phyloP scores from a whole-genome alignment of 2,113 vertebrate genomes.

The Stigmatopora nigra region DNA sequence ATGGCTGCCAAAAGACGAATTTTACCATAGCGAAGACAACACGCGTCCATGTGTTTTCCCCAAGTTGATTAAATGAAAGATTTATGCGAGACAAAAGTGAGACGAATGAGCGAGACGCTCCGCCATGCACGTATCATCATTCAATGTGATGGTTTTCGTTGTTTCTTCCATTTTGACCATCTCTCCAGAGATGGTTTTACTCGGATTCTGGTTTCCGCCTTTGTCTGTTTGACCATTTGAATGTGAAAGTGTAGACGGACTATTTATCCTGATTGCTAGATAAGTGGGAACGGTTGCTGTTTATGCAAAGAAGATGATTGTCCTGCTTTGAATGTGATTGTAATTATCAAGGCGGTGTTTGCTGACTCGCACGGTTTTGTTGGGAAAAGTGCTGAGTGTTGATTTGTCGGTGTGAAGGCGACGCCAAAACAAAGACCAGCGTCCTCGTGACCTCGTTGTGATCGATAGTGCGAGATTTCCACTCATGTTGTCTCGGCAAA shows the following conservation, averaged over 20 bases:
- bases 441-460: slow-evolving; percentile 42
- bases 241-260: background rate
- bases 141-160: slow-evolving; percentile 15
- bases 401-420: slow-evolving; percentile 4
- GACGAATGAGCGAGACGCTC: slow-evolving; percentile 1
- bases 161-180: background rate
- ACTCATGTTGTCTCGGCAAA: too few species aligned
- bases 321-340: background rate
- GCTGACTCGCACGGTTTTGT: background rate
- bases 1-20: slow-evolving; percentile 1
- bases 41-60: background rate
- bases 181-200: slow-evolving; percentile 2
- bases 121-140: slow-evolving; percentile 8
- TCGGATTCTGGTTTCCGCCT: background rate
- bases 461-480: slow-evolving; percentile 27
- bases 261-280: background rate
- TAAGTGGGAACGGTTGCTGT: background rate
- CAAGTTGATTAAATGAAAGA: slow-evolving; percentile 2
- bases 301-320: background rate
- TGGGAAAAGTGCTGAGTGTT: slow-evolving; percentile 21
- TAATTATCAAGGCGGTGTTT: slow-evolving; percentile 1
- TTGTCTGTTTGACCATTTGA: background rate
- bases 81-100: slow-evolving; percentile 3
- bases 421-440: slow-evolving; percentile 29
- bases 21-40: background rate